Percentiles rank a stretch among this genome's conserved stretches.
Conservation (phyloP, 2,888 invertebrate genomes). For the Xanthorhoe spadicearia region DNA sequence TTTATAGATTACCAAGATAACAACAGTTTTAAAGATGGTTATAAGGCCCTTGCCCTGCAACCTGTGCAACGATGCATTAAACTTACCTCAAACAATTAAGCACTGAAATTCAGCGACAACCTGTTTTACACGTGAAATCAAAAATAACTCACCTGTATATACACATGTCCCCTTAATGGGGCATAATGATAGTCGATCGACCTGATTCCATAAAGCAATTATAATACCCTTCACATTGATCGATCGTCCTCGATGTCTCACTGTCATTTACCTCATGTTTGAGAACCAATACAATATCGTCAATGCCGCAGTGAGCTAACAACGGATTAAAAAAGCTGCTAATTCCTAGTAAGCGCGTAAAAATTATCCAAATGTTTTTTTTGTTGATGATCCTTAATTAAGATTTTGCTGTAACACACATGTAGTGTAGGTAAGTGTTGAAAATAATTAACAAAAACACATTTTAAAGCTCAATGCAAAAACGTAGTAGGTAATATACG, state of each 20-base stretch:
- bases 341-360: too few species aligned
- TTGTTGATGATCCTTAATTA: too few species aligned
- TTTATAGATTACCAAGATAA: neutral
- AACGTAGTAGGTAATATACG: neutral
- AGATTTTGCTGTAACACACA: too few species aligned
- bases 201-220: slow-evolving; percentile 32
- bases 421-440: too few species aligned
- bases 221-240: slow-evolving; percentile 34
- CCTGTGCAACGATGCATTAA: neutral
- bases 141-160: slow-evolving; percentile 6
- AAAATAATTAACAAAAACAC: too few species aligned
- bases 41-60: neutral
- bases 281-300: neutral
- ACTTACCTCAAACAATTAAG: neutral
- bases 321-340: neutral
- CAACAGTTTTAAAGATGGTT: neutral
- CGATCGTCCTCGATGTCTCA: slow-evolving; percentile 25
- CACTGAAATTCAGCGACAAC: neutral
- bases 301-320: neutral
- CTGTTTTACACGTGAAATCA: slow-evolving; percentile 28
- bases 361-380: too few species aligned
- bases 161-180: slow-evolving; percentile 4
- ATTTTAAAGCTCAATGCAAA: neutral
- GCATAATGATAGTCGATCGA: slow-evolving; percentile 26
- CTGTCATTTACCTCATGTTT: slow-evolving; percentile 23